Base-by-base conservation (phyloP, 2,113 vertebrate species). In the Paradoxurus hermaphroditus region DNA sequence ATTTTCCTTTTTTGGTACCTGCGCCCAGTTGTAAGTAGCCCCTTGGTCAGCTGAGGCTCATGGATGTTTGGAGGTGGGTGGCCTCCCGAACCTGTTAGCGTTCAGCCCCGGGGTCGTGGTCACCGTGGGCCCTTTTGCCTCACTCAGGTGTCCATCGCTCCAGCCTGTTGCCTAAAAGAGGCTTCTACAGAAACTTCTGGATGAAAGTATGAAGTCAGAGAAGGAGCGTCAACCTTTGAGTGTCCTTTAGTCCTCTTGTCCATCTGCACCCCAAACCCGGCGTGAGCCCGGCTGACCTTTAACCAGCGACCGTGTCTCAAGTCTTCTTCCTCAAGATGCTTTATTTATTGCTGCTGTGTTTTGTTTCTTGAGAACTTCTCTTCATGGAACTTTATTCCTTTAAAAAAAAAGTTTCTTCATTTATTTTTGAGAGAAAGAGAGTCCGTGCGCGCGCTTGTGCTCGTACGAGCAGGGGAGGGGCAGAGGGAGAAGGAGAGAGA, bases 221-320 rank as follows among this genome's bases (percentile, higher is more conserved):
- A 53, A 46, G 27, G 13, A 18, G 46, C 23, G 46, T 21, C 56
- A 51, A 1, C 36, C 29, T 29, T 41, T 7, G 49, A n/a, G 67
- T 39, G 75, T 25, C 87, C 65, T 62, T 89, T 46, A 29, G 15
- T 6, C 65, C 39, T 53, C 59, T 77, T 16, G 29, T 23, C 51
- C 79, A 8, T 67, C 27, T 81, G 59, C 19, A 31, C 3, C 49
- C 53, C 23, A 31, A 27, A 36, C 72, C 89, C 11, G 21, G 86
- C 8, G 4, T 9, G 77, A 68, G 34, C 63, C 82, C 81, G 39
- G 27, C 34, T 41, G 3, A 25, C 16, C 14, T 15, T 12, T 87
- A 14, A 34, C n/a, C 5, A 0, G 0, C 4, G 14, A 36, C 79
- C 16, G 0, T 16, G 18, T 62, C 39, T 95, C 91, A 53, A 7